Percentiles rank a stretch among this genome's conserved stretches.
These are phyloP conservation scores for Zeuzera pyrina DNA, from an alignment of 2,888 invertebrate genomes.

Conservation along the genomic window DNA sequence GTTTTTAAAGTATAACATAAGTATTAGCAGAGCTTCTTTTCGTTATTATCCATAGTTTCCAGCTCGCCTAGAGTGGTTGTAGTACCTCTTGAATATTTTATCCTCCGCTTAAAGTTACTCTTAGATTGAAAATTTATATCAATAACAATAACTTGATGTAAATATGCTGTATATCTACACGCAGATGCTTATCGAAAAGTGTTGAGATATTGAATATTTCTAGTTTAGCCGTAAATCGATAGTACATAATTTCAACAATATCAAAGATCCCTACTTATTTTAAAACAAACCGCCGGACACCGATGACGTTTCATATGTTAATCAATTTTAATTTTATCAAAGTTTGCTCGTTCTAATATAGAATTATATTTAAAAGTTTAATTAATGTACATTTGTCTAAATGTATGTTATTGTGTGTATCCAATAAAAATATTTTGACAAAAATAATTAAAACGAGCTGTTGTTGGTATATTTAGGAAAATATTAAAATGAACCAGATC, in stretches of 20 bases:
- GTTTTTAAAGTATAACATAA: no score
- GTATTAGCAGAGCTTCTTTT: no score
- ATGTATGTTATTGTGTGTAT: slow-evolving; percentile 35
- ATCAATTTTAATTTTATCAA: slow-evolving; percentile 70
- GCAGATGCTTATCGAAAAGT: slow-evolving; percentile 53
- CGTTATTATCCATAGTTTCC: slow-evolving; percentile 31
- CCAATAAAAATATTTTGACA: slow-evolving; percentile 52
- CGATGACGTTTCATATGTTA: slow-evolving; percentile 66
- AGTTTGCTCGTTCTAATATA: slow-evolving; percentile 72
- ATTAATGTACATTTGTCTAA: slow-evolving; percentile 54
- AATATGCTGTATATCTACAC: slow-evolving; percentile 46
- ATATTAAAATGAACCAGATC: slow-evolving; percentile 73
- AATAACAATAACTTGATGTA: slow-evolving; percentile 39
- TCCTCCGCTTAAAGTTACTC: slow-evolving; percentile 45
- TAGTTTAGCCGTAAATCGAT: slow-evolving; percentile 64
- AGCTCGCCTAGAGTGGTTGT: slow-evolving; percentile 61
- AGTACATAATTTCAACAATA: slow-evolving; percentile 68
- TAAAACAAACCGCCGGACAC: slow-evolving; percentile 28
- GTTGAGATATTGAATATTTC: slow-evolving; percentile 51
- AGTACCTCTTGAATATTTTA: slow-evolving; percentile 47
- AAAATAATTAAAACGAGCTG: slow-evolving; percentile 54
- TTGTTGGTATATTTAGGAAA: slow-evolving; percentile 74
- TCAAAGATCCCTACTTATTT: slow-evolving; percentile 60
- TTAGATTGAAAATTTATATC: slow-evolving; percentile 43
- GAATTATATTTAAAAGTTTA: slow-evolving; percentile 69